Conservation (phyloP, 2,113 vertebrate genomes). For the Chroicocephalus ridibundus region DNA sequence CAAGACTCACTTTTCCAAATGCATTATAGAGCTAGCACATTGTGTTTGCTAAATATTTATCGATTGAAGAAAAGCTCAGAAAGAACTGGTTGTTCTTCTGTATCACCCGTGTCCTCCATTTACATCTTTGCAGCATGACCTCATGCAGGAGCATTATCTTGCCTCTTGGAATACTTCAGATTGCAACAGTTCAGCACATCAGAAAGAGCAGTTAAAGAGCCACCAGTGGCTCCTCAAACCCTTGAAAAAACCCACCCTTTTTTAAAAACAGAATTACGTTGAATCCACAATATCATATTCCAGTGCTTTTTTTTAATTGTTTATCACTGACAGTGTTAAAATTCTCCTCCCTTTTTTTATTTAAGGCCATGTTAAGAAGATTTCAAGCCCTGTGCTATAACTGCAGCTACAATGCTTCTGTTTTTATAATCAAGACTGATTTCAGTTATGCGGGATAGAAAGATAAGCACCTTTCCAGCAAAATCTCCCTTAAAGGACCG, state of each 20-base stretch:
- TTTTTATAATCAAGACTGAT: neutral
- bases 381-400: neutral
- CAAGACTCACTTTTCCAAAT: neutral
- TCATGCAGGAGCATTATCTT: neutral
- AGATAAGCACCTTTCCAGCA: neutral
- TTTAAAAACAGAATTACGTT: neutral
- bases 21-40: neutral
- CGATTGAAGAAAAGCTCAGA: neutral
- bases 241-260: neutral
- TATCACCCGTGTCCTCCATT: neutral
- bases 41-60: slow-evolving; percentile 6
- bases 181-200: neutral
- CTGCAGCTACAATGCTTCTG: neutral
- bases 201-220: neutral
- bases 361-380: neutral
- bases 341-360: neutral
- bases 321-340: neutral
- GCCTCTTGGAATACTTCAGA: slow-evolving; percentile 8
- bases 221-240: neutral
- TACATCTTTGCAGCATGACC: neutral
- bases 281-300: neutral
- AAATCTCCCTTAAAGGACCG: neutral
- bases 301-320: neutral
- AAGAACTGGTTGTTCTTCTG: slow-evolving; percentile 27
- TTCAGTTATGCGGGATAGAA: neutral